Percentiles rank a stretch among this genome's conserved stretches.
Evolutionary conservation across 2,888 invertebrate genomes (phyloP).

Genomic region (Oscheius sp.): DNA sequence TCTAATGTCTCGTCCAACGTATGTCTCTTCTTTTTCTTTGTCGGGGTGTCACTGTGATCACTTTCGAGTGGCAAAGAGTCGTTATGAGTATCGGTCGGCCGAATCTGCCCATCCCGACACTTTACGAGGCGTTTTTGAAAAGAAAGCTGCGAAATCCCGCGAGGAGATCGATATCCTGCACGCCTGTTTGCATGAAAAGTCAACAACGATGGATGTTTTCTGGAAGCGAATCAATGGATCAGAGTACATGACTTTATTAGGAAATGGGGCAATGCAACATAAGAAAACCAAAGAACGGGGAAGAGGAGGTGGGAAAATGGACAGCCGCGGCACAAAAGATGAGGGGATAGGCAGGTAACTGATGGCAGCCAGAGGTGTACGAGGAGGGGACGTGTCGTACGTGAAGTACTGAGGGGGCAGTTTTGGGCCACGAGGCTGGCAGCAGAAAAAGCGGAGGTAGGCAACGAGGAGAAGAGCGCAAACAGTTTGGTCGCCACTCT

Average conservation of each 20-base stretch:
- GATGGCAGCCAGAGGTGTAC: background rate
- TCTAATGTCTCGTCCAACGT: slow-evolving; percentile 24
- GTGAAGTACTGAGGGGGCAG: slow-evolving; percentile 7
- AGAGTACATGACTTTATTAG: background rate
- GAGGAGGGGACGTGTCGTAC: background rate
- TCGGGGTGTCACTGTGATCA: background rate
- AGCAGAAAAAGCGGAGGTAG: slow-evolving; percentile 35
- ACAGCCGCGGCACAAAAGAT: background rate
- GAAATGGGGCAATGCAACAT: background rate
- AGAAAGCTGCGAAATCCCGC: background rate
- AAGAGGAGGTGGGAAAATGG: background rate
- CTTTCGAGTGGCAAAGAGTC: too few species aligned
- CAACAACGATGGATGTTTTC: slow-evolving; percentile 22
- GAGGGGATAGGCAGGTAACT: background rate
- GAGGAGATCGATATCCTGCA: slow-evolving; percentile 20
- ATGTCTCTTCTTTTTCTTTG: background rate
- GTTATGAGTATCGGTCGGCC: too few species aligned
- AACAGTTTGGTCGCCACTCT: slow-evolving; percentile 36
- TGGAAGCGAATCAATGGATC: slow-evolving; percentile 13
- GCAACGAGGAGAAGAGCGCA: slow-evolving; percentile 35
- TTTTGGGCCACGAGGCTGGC: slow-evolving; percentile 30
- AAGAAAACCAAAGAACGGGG: background rate
- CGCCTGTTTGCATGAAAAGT: slow-evolving; percentile 28
- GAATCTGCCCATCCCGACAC: too few species aligned
- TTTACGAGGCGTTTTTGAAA: too few species aligned